A percentile compares a stretch with the other conserved stretches of the same genome.
Evolutionary conservation across 2,888 invertebrate species (phyloP).

Genomic region (Pristionchus entomophagus): DNA sequence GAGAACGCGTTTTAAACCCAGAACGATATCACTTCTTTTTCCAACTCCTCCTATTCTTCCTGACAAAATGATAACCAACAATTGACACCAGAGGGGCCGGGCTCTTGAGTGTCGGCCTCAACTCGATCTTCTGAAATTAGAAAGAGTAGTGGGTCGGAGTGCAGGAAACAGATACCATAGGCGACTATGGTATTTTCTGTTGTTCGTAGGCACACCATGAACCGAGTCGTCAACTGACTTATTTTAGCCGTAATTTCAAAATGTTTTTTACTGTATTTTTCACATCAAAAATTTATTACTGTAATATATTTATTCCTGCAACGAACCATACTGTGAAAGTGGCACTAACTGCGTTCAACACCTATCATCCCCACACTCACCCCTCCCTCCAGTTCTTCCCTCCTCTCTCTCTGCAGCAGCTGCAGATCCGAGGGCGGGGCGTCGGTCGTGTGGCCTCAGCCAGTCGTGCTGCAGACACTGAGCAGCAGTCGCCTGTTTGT

Average conservation of each 20-base stretch:
- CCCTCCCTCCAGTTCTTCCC: neutral
- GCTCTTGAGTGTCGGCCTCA: neutral
- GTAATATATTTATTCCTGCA: too few relatives aligned
- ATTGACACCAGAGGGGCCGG: slow-evolving; percentile 22
- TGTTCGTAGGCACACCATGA: too few relatives aligned
- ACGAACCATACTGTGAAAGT: too few relatives aligned
- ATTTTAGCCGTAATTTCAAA: too few relatives aligned
- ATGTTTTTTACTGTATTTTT: too few relatives aligned
- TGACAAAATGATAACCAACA: neutral
- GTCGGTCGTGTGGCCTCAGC: slow-evolving; percentile 80
- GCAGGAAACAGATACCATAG: too few relatives aligned
- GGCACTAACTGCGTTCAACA: too few relatives aligned
- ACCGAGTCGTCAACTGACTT: neutral
- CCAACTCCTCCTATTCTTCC: neutral
- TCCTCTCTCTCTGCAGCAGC: neutral
- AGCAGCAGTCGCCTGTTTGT: slow-evolving; percentile 91
- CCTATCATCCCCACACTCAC: too few relatives aligned
- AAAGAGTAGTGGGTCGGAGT: too few relatives aligned
- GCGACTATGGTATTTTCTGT: too few relatives aligned
- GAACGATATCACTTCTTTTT: neutral
- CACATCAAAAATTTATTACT: too few relatives aligned
- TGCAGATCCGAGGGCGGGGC: neutral
- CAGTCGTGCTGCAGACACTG: slow-evolving; percentile 95
- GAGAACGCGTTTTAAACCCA: neutral
- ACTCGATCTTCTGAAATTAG: neutral